Evolutionary conservation across 2,797 vertebrate genomes (phyloP), one percentile per base, ranked within the genome.

Genomic region (Sebastolobus altivelis): DNA sequence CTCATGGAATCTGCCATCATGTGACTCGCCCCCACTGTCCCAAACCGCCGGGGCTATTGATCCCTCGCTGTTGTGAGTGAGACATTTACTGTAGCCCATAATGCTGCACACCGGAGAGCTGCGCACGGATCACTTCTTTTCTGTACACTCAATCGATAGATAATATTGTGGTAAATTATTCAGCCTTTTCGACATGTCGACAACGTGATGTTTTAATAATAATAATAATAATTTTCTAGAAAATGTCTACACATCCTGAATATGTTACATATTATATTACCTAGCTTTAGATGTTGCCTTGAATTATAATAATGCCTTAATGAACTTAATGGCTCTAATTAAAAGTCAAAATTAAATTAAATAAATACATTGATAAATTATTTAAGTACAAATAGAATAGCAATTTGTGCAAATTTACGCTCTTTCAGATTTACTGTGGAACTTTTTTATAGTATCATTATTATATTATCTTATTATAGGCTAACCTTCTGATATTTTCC

Each of bases 1-100:
- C 92, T 88, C 83, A 77, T 93, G 91, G 93, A 93, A 93, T 94
- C 91, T 79, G 87, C 85, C 52, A 63, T 89, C 89, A 92, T 75
- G 92, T 89, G 92, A 91, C 84, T 61, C 33, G 65, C 68, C 71
- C 66, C 75, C 76, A 33, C 78, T 70, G 78, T 86, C 88, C 88
- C 83, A 86, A 92, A 87, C 89, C 86, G 33, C 84, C 25, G 16
- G 65, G 77, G 76, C 92, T 93, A 95, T 95, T 82, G 93, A 95
- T 93, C 87, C 83, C 80, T 60, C 70, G 71, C 85, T 86, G 85
- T 13, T 75, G 65, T 52, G 85, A 87, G 86, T 76, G 87, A 86
- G 87, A 87, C 87, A 55, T 90, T 92, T 82, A 88, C 86, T 87
- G 89, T 87, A 82, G 88, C 46, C 69, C 65, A 59, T 87, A 83